phyloP scores from a whole-genome alignment of 2,113 vertebrate genomes.

The Istiophorus platypterus region DNA sequence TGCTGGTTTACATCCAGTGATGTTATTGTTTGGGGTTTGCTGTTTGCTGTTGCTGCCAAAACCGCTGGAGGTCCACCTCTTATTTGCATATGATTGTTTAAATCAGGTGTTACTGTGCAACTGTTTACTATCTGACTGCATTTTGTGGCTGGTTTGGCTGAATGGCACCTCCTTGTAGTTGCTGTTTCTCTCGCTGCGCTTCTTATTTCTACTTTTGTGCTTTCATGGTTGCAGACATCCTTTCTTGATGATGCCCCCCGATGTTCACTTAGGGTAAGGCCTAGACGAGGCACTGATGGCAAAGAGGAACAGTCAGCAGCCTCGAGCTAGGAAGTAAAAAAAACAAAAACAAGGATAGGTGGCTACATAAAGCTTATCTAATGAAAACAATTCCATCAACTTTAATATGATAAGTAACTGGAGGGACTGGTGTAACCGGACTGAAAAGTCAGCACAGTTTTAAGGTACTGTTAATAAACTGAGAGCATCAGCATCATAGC shows the following conservation, averaged over 20 bases:
- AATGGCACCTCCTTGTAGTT: conserved; percentile 1
- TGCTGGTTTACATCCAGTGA: neutral
- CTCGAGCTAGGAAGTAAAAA: conserved; percentile 32
- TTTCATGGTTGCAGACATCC: conserved; percentile 4
- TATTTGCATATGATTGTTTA: neutral
- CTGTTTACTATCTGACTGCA: neutral
- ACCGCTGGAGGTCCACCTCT: conserved; percentile 26
- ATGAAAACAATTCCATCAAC: neutral
- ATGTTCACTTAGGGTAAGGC: conserved; percentile 53
- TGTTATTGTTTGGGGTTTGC: neutral
- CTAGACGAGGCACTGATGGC: conserved; percentile 53
- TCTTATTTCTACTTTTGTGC: conserved; percentile 34
- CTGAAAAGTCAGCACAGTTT: neutral
- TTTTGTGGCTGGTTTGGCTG: conserved; percentile 10
- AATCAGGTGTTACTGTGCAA: neutral
- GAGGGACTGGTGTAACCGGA: neutral
- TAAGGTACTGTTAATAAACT: neutral
- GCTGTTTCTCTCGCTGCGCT: conserved; percentile 27
- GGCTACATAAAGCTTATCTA: neutral
- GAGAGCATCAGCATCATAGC: neutral
- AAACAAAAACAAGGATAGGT: neutral
- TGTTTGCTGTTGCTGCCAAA: neutral
- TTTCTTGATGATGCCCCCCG: conserved; percentile 28
- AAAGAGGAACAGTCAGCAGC: conserved; percentile 38
- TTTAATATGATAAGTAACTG: neutral